Percentiles rank a stretch among this genome's conserved stretches.
phyloP scores from a whole-genome alignment of 2,113 vertebrate species.

The Cavia porcellus region DNA sequence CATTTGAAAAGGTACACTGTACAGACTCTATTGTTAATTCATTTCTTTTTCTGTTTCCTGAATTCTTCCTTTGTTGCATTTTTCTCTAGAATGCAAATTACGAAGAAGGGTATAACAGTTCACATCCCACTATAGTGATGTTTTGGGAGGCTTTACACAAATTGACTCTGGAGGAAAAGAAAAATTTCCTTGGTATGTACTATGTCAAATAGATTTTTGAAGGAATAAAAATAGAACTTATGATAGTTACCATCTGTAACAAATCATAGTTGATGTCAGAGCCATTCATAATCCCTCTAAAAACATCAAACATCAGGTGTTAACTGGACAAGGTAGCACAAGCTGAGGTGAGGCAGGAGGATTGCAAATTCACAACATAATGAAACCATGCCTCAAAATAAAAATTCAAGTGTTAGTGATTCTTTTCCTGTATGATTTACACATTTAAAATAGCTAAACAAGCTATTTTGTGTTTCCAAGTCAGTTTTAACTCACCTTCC shows the following conservation, averaged over 20 bases:
- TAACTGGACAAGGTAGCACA: neutral
- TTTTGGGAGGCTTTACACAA: slow-evolving; percentile 93
- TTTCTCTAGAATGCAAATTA: slow-evolving; percentile 89
- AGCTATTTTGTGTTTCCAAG: neutral
- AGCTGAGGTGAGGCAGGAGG: neutral
- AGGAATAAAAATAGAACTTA: neutral
- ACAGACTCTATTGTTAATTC: neutral
- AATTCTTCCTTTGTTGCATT: neutral
- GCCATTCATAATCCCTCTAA: neutral
- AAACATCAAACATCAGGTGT: neutral
- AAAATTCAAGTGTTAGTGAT: neutral
- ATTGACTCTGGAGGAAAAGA: slow-evolving; percentile 89
- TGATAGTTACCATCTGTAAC: neutral
- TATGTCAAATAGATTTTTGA: neutral
- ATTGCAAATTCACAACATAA: neutral
- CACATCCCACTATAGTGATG: slow-evolving; percentile 87
- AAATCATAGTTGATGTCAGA: neutral
- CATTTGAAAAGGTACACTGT: slow-evolving; percentile 88
- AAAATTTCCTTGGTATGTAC: slow-evolving; percentile 90
- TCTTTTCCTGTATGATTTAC: neutral
- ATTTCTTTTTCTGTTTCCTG: neutral
- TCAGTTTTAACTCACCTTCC: neutral
- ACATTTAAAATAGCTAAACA: neutral
- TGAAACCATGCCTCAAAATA: neutral
- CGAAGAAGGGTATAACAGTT: slow-evolving; percentile 81